These are phyloP conservation scores for Corythaeola cristata DNA, from an alignment of 2,113 vertebrate species.

Conservation along the genomic window DNA sequence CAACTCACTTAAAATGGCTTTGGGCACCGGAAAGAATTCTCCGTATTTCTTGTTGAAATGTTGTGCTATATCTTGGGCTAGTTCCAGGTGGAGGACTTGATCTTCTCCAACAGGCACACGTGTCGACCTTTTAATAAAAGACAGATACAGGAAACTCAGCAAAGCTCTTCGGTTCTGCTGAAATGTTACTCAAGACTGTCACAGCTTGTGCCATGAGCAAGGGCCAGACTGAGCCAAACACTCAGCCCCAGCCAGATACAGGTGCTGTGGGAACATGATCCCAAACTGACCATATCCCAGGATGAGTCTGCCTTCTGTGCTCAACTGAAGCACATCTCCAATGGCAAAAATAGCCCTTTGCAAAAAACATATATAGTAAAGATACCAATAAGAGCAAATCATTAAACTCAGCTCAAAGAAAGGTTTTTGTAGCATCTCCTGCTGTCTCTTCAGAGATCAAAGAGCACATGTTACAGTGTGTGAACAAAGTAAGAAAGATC, in stretches of 20 bases:
- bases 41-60: conserved; percentile 91
- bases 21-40: conserved; percentile 86
- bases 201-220: background rate
- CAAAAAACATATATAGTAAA: background rate
- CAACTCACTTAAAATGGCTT: conserved; percentile 84
- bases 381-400: background rate
- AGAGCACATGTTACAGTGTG: background rate
- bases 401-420: background rate
- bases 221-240: background rate
- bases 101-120: conserved; percentile 94
- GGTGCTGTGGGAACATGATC: background rate
- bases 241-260: background rate
- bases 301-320: background rate
- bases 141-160: conserved; percentile 68
- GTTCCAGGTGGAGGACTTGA: conserved; percentile 93
- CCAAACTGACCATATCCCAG: background rate
- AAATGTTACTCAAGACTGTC: conserved; percentile 27
- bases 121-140: conserved; percentile 86
- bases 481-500: background rate
- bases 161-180: conserved; percentile 36
- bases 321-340: background rate
- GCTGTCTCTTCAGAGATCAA: background rate
- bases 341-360: background rate
- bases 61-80: conserved; percentile 88
- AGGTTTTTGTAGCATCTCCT: background rate